Conservation (phyloP, 2,888 invertebrate species). For the Prosopocoilus inquinatus region DNA sequence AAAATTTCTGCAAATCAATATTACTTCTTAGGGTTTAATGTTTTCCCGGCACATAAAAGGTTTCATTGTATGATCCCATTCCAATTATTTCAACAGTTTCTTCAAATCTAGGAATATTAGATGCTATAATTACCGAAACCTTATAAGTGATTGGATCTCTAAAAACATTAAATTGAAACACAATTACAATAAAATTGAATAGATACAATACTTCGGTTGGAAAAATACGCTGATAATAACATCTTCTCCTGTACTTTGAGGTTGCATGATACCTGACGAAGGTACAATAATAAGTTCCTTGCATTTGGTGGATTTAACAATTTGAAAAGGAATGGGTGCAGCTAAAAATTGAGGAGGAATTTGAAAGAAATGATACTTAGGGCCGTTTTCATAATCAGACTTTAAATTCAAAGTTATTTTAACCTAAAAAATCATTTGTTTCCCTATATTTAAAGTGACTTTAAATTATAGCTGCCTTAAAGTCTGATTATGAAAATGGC, state of each 20-base stretch:
- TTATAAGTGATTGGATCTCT: conserved; percentile 23
- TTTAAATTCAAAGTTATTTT: no score
- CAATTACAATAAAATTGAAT: not conserved
- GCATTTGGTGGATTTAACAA: conserved; percentile 9
- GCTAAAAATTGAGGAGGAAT: conserved; percentile 1
- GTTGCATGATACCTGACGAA: conserved; percentile 16
- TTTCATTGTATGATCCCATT: conserved; percentile 26
- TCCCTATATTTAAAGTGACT: no score
- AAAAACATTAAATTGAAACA: conserved; percentile 7
- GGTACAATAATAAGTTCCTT: conserved; percentile 8
- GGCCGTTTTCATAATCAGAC: no score
- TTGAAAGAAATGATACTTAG: no score
- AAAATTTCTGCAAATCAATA: no score
- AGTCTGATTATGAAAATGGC: no score
- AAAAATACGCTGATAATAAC: conserved; percentile 19
- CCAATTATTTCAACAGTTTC: conserved; percentile 20
- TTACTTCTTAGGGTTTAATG: conserved; percentile 7
- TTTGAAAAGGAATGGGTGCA: conserved; percentile 4
- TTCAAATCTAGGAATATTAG: conserved; percentile 23
- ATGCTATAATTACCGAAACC: conserved; percentile 22
- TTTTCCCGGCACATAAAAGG: conserved; percentile 20
- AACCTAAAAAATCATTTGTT: no score
- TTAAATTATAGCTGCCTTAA: no score
- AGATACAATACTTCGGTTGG: conserved; percentile 21
- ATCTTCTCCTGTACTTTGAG: conserved; percentile 9